Percentiles rank a stretch among this genome's conserved stretches.
Evolutionary conservation across 2,888 invertebrate genomes (phyloP).

Genomic region (Calameuta filiformis): DNA sequence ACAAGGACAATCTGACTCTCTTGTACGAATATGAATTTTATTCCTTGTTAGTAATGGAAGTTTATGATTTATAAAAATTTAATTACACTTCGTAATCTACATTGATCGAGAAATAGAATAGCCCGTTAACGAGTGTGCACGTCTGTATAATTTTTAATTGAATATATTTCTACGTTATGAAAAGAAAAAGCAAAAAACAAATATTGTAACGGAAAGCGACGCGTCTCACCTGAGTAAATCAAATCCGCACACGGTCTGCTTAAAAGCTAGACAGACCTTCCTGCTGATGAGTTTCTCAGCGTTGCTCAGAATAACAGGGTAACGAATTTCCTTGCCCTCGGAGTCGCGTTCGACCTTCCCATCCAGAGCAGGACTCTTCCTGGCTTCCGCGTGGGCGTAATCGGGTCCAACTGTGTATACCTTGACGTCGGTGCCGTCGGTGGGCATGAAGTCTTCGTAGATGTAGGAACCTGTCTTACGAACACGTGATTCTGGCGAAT

Average conservation of each 20-base stretch:
- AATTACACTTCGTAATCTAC: not conserved
- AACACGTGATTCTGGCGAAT: slow-evolving; percentile 96
- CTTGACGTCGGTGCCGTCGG: slow-evolving; percentile 85
- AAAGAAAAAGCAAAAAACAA: not conserved
- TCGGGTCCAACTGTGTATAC: slow-evolving; percentile 99
- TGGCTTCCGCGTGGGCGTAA: slow-evolving; percentile 99
- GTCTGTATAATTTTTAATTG: not conserved
- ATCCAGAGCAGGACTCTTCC: slow-evolving; percentile 98
- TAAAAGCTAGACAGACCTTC: slow-evolving; percentile 95
- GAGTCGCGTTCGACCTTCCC: slow-evolving; percentile 98
- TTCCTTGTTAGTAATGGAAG: not conserved
- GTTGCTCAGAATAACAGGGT: slow-evolving; percentile 97
- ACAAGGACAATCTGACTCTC: not conserved
- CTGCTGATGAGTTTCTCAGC: slow-evolving; percentile 97
- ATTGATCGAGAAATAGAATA: not conserved
- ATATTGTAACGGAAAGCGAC: not conserved
- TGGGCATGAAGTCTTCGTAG: slow-evolving; percentile 99
- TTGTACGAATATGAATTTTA: not conserved
- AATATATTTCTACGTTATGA: not conserved
- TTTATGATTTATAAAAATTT: not conserved
- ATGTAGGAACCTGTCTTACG: slow-evolving; percentile 98
- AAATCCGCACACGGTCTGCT: slow-evolving; percentile 99
- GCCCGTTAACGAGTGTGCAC: not conserved
- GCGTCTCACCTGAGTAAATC: slow-evolving; percentile 83
- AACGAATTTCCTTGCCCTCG: slow-evolving; percentile 97